Evolutionary conservation across 1,140 invertebrate species (phyloP).

Genomic region (Drosophila serrata): DNA sequence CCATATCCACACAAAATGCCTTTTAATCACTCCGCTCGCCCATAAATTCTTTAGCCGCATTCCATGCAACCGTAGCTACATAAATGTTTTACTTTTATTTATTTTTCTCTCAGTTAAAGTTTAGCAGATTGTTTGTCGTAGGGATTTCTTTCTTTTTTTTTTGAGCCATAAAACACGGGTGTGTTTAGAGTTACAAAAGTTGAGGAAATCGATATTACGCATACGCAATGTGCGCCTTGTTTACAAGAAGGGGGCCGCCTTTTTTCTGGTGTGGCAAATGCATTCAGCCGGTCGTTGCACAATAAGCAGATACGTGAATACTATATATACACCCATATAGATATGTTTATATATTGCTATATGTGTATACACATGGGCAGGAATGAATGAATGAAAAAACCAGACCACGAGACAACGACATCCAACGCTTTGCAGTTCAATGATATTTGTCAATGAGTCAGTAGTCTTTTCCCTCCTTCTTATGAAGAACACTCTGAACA

Average conservation of each 20-base stretch:
- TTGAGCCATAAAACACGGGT: not conserved
- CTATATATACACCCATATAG: not conserved
- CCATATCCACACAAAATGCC: slow-evolving; percentile 8
- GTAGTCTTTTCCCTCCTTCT: no score
- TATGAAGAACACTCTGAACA: slow-evolving; percentile 1
- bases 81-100: not conserved
- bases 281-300: slow-evolving; percentile 61
- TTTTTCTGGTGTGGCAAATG: slow-evolving; percentile 47
- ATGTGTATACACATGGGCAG: slow-evolving; percentile 13
- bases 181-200: slow-evolving; percentile 11
- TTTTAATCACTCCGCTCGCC: slow-evolving; percentile 31
- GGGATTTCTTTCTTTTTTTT: no score
- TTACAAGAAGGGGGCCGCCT: slow-evolving; percentile 12
- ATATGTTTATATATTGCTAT: slow-evolving; percentile 25
- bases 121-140: slow-evolving; percentile 36
- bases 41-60: slow-evolving; percentile 38
- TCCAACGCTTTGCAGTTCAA: slow-evolving; percentile 63
- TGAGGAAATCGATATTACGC: slow-evolving; percentile 47
- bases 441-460: slow-evolving; percentile 78
- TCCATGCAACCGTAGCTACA: slow-evolving; percentile 9
- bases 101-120: slow-evolving; percentile 10
- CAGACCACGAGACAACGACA: slow-evolving; percentile 52
- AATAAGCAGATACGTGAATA: slow-evolving; percentile 22
- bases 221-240: slow-evolving; percentile 34
- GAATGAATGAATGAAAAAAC: slow-evolving; percentile 48